Evolutionary conservation across 2,888 invertebrate genomes (phyloP), one percentile per base, ranked within the genome.

Genomic region (Morpho helenor): DNA sequence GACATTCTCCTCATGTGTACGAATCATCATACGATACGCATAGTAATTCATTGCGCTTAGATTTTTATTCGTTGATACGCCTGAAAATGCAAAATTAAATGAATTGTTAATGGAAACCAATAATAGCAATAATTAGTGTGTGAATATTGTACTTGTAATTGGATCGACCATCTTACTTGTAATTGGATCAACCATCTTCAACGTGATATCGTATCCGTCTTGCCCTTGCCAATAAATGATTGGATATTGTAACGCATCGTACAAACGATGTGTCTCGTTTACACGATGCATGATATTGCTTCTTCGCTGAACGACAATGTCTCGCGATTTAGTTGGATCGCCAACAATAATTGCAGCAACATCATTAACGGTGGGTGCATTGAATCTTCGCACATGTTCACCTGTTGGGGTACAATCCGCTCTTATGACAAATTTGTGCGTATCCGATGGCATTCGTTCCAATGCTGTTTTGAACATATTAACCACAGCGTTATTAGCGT

Each of bases 101-200:
- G 61, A 59, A 66, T 61, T 66, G 61, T 64, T 66, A 63, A 64
- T 64, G 60, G 62, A 64, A 63, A 62, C 61, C 66, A 66, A 64
- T 63, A 61, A 61, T 62, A 64, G 56, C 52, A 60, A 60, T 60
- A 60, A 61, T 49, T 57, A 54, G 91, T 92, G 8, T 92, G 87
- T n/a, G 74, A 76, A 68, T 92, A 93, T 70, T 66, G 62, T 16
- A 16, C 1, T 16, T 16, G 16, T 16, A 16, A 16, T 16, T 16
- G 16, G 2, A 16, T 16, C 16, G 16, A 16, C 16, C 16, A 16
- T 16, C 16, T 63, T 23, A 64, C 62, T 60, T 60, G 60, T 63
- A 57, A 57, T 59, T 58, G 63, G 60, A 62, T 64, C 57, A 45
- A 59, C 59, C 65, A 61, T 59, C 51, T 61, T 64, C 55, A 61